These are phyloP conservation scores for Pelecanus crispus DNA, from an alignment of 2,113 vertebrate species.

Conservation along the genomic window DNA sequence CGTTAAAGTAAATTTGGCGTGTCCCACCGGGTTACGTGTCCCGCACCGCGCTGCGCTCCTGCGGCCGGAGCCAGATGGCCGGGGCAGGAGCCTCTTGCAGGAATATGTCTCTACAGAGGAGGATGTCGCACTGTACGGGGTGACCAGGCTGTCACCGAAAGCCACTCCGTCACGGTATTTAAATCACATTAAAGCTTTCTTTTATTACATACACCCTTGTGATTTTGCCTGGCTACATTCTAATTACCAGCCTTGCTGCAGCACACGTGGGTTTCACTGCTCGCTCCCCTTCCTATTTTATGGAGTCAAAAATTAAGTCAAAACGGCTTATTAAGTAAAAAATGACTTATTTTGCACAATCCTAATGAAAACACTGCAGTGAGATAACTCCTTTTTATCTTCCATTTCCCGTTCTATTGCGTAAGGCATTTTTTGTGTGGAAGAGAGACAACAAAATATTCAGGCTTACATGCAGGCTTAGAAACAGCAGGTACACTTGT, in stretches of 20 bases:
- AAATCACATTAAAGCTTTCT: conserved; percentile 92
- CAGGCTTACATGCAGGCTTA: neutral
- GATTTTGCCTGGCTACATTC: conserved; percentile 81
- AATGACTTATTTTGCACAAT: neutral
- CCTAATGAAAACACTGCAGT: neutral
- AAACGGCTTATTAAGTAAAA: neutral
- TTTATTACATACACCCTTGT: conserved; percentile 84
- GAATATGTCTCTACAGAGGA: conserved; percentile 76
- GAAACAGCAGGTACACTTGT: neutral
- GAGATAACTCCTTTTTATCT: neutral
- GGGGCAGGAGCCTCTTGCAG: conserved; percentile 70
- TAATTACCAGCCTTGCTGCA: conserved; percentile 82
- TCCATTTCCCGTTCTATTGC: neutral
- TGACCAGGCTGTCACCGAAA: conserved; percentile 74
- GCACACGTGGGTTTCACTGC: conserved; percentile 32
- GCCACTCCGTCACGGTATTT: conserved; percentile 87
- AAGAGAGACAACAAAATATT: neutral
- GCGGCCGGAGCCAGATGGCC: conserved; percentile 81
- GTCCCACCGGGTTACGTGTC: conserved; percentile 55
- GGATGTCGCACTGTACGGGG: conserved; percentile 52
- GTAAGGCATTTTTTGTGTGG: neutral
- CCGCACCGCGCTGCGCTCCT: conserved; percentile 58
- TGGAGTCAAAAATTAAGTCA: neutral
- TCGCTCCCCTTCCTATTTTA: conserved; percentile 1
- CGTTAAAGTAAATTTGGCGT: neutral